Evolutionary conservation across 1,140 invertebrate species (phyloP).

Genomic region (Campoletis sonorensis): DNA sequence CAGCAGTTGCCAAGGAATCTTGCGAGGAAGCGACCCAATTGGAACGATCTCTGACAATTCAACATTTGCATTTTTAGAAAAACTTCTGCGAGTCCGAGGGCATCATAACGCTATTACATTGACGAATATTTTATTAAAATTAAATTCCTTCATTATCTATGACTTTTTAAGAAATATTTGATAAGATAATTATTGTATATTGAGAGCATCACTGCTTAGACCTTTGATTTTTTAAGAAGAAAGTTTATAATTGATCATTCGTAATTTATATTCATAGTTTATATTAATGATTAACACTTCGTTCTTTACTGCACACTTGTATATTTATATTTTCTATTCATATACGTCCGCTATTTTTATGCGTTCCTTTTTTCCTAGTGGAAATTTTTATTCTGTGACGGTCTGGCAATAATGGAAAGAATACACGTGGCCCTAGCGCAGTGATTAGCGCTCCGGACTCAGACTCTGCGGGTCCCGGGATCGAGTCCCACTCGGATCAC

Average conservation of each 20-base stretch:
- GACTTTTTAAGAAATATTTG: not conserved
- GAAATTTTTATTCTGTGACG: too few relatives aligned
- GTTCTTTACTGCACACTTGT: not conserved
- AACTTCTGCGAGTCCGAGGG: not conserved
- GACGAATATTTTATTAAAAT: not conserved
- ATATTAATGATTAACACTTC: not conserved
- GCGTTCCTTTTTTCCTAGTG: not conserved
- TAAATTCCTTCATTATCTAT: conserved; percentile 1
- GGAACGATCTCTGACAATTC: conserved; percentile 15
- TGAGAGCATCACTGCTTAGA: not conserved
- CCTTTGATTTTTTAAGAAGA: not conserved
- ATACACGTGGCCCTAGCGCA: too few relatives aligned
- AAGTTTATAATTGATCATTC: not conserved
- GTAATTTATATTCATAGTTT: too few relatives aligned
- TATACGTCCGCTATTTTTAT: not conserved
- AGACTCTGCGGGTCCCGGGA: too few relatives aligned
- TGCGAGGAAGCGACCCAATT: conserved; percentile 34
- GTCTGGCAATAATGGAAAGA: too few relatives aligned
- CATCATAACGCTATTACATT: not conserved
- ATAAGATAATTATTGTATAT: conserved; percentile 1
- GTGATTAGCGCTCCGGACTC: too few relatives aligned
- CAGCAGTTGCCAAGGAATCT: conserved; percentile 28
- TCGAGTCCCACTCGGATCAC: too few relatives aligned
- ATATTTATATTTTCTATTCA: conserved; percentile 15
- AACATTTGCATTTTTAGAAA: conserved; percentile 1